phyloP scores from a whole-genome alignment of 2,888 invertebrate genomes.

The Tupiocoris notatus region DNA sequence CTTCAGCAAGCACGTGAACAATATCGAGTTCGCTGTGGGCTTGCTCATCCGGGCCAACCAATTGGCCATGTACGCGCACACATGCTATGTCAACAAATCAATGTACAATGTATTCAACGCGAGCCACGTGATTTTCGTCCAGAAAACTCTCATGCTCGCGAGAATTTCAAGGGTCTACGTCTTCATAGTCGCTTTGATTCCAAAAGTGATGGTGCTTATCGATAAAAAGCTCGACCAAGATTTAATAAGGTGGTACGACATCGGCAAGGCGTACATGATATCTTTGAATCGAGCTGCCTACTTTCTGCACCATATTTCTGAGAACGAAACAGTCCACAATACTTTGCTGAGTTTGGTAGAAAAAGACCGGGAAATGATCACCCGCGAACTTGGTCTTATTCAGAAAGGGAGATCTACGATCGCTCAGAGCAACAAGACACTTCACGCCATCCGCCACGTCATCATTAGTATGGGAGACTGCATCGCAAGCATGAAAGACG shows the following conservation, averaged over 20 bases:
- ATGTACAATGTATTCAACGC: conserved; percentile 10
- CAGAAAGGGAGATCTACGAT: conserved; percentile 39
- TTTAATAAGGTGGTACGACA: conserved; percentile 30
- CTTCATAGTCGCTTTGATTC: conserved; percentile 33
- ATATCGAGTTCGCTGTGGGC: conserved; percentile 30
- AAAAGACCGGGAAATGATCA: conserved; percentile 18
- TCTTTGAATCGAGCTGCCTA: conserved; percentile 16
- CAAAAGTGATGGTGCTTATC: conserved; percentile 32
- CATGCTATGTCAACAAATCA: neutral
- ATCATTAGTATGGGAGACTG: conserved; percentile 35
- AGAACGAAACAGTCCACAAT: conserved; percentile 30
- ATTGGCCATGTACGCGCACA: conserved; percentile 17
- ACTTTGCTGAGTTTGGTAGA: conserved; percentile 13
- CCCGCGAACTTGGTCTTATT: conserved; percentile 33
- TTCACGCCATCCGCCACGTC: conserved; percentile 37
- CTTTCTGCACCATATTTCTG: conserved; percentile 32
- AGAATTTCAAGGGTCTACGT: conserved; percentile 32
- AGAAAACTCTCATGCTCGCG: conserved; percentile 27
- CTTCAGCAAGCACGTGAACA: conserved; percentile 28
- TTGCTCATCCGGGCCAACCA: conserved; percentile 20
- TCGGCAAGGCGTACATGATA: conserved; percentile 36
- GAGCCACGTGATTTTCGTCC: conserved; percentile 11
- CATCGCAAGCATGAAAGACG: conserved; percentile 39
- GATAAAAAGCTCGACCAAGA: conserved; percentile 31
- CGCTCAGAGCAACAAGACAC: conserved; percentile 28